Base-by-base conservation (phyloP, 2,797 vertebrate species). In the Phaenicophaeus curvirostris region DNA sequence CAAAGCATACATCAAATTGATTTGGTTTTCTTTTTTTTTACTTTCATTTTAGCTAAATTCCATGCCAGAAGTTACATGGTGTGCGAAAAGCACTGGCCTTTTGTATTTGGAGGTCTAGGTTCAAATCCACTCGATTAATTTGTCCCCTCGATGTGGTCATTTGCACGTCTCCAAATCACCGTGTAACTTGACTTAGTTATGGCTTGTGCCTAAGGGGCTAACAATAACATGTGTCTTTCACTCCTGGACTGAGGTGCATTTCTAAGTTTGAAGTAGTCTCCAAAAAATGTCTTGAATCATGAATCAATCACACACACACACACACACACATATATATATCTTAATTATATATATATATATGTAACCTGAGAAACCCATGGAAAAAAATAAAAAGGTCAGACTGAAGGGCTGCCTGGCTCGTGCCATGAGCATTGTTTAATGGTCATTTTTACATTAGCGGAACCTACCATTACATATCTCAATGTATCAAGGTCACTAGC, bases 81-180 rank as follows among this genome's bases (percentile, higher is more conserved):
- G 75, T 7, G 18, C 93, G 65, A 50, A 48, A 95, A 89, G 94
- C 88, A 73, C 30, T 73, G 74, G 59, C 57, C 80, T 95, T 85
- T 90, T 71, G 81, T 54, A 95, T 96, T 90, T 96, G 94, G 95
- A 94, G 96, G 58, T 78, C 82, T 82, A 71, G 59, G 67, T 96
- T 95, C 93, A 97, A 96, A 97, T 96, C 95, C 96, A 94, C 96
- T 93, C 82, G 92, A 96, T 75, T 75, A 67, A 81, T 87, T 73
- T 85, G 59, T 93, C 58, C 39, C 66, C 74, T 96, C 83, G 90
- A 94, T 95, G 95, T 95, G 95, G 94, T 95, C 85, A 96, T 96
- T 96, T 96, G 96, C 93, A 79, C 39, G 1, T 93, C 94, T 95
- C 95, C 94, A 96, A 96, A 96, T 96, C 80, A 86, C 95, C 59